Conservation (phyloP, 2,113 vertebrate genomes). For the rabbit (Oryctolagus cuniculus) region mOryCun1.1 NC_091441.1:77130501-77131000, state of each 20-base stretch:
- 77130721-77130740: background rate
- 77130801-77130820: background rate
- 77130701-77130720: background rate
- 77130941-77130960: background rate
- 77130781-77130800: background rate
- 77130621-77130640: background rate
- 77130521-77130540: background rate
- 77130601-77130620: background rate
- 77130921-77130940: background rate
- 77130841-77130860: background rate
- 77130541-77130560: conserved; percentile 31
- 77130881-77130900: background rate
- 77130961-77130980: accelerated
- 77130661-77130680: background rate
- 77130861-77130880: background rate
- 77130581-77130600: background rate
- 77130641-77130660: background rate
- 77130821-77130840: background rate
- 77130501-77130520: background rate
- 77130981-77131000: background rate
- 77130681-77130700: background rate
- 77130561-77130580: background rate
- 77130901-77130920: background rate
- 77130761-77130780: background rate
- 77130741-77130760: background rate